Base-by-base conservation (phyloP, 2,888 invertebrate species). In the Ormia ochracea region DNA sequence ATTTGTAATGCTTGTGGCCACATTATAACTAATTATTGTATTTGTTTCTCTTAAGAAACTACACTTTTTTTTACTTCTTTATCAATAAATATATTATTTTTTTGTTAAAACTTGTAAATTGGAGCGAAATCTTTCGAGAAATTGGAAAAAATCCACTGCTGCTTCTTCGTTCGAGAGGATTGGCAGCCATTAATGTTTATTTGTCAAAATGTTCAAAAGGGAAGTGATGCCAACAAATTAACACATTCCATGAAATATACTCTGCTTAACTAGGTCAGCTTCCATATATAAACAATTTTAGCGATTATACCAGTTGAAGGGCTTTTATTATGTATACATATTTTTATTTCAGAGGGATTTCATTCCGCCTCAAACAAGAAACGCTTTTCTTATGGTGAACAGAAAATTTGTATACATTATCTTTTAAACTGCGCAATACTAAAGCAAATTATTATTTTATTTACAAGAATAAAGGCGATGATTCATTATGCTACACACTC, bases 1-100 rank as follows among this genome's bases (percentile, higher is more conserved):
- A 96, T 93, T 91, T 96, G 86, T 82, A 88, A 86, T 83, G 88
- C 86, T 86, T 88, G 86, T 83, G 88, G 88, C 89, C 89, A 88
- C 88, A 88, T 88, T 80, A 85, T 88, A 83, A 84, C 80, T 83
- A 82, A 82, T 63, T 72, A 75, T 82, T 54, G 50, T 59, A 58
- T 52, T 73, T 50, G 82, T 78, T 66, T 76, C 78, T 80, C 77
- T 82, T 56, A 66, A 43, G 68, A 82, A 79, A 78, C 77, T 33
- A 50, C 66, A 79, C 59, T 74, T 76, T 56, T n/a, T 19, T 81
- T 28, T 61, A 81, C 70, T 81, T 43, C 33, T 78, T 81, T 78
- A 83, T 73, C 65, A 81, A 75, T 82, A 83, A 84, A 84, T 82
- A 80, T 83, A 80, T 82, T 83, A 84, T 82, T 82, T 75, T 74